These are phyloP conservation scores for Epistrophe eligans DNA, from an alignment of 2,888 invertebrate genomes.

Conservation along the genomic window DNA sequence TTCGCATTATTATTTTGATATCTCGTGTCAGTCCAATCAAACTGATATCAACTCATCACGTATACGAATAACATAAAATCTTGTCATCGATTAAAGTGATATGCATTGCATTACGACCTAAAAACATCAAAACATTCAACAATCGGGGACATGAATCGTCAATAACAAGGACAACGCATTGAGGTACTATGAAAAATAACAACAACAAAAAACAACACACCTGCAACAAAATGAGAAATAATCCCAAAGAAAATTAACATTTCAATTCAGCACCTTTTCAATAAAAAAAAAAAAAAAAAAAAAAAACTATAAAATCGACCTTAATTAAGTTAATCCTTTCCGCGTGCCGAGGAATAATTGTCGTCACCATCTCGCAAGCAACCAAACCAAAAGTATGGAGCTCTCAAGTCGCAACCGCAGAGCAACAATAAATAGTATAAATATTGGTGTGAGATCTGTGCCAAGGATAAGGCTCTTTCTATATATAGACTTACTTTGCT, in stretches of 20 bases:
- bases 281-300: neutral
- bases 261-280: slow-evolving; percentile 74
- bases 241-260: slow-evolving; percentile 64
- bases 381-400: neutral
- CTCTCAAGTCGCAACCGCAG: slow-evolving; percentile 6
- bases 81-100: slow-evolving; percentile 69
- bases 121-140: slow-evolving; percentile 36
- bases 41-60: slow-evolving; percentile 64
- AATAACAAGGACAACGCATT: neutral
- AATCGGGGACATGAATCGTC: neutral
- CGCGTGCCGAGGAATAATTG: slow-evolving; percentile 35
- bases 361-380: slow-evolving; percentile 23
- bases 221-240: slow-evolving; percentile 55
- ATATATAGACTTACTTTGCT: neutral
- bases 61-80: slow-evolving; percentile 69
- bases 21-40: slow-evolving; percentile 23
- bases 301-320: slow-evolving; percentile 34
- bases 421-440: neutral
- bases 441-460: slow-evolving; percentile 49
- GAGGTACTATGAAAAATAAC: neutral
- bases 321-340: slow-evolving; percentile 73
- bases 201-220: slow-evolving; percentile 1
- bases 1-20: slow-evolving; percentile 36
- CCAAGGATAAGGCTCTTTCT: slow-evolving; percentile 48
- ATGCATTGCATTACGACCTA: slow-evolving; percentile 27